Base-by-base conservation (phyloP, 2,113 vertebrate genomes). In the Onychostruthus taczanowskii region DNA sequence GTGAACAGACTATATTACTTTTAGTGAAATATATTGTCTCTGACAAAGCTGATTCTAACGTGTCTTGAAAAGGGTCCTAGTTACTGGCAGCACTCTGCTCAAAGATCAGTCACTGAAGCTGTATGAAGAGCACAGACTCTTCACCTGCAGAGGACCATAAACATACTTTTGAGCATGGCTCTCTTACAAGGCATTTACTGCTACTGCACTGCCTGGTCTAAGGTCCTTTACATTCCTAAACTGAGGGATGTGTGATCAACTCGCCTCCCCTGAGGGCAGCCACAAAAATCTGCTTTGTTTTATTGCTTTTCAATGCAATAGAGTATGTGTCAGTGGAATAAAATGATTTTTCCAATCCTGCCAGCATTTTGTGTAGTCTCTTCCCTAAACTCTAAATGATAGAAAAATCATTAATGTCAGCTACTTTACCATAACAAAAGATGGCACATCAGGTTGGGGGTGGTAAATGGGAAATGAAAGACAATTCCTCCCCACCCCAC, bases 261-360 rank as follows among this genome's bases (percentile, higher is more conserved):
- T 79, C 89, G 84, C 62, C 49, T 94, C 70, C 92, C 81, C 76
- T 85, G 33, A 84, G 77, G 95, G 89, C 19, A 90, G 69, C 21
- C 77, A 87, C 72, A 41, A 84, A 94, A 87, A 69, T 64, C 62
- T 91, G 79, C 63, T 90, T 92, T 66, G 43, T 59, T 77, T 89
- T 95, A 93, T 94, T 94, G 92, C 58, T 97, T 96, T 95, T 90
- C 87, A 93, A 81, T 93, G 87, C 44, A 95, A 80, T 82, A 94
- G 69, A 53, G 74, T 33, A 66, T 53, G 30, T 76, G 84, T 33
- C 55, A 93, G 69, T 79, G 80, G 80, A 96, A 93, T 80, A 87
- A 86, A 97, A 95, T 64, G 76, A 88, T 91, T 94, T 95, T 96
- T 95, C 91, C 88, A 92, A 61, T 85, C 88, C 77, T 93, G 77